Evolutionary conservation across 2,797 vertebrate species (phyloP).

Genomic region (Denticeps clupeoides): DNA sequence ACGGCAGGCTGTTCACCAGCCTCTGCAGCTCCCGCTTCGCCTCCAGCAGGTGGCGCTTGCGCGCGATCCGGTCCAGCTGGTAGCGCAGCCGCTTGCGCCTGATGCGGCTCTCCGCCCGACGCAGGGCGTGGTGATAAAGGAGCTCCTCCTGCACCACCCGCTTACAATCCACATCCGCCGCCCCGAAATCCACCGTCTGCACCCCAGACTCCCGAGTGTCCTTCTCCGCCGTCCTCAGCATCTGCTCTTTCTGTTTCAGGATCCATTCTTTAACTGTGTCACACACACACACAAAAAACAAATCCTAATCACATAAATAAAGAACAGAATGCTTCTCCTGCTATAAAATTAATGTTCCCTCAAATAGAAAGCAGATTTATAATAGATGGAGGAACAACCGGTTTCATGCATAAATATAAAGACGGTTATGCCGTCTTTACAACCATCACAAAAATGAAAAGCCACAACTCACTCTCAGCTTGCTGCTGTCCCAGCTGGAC

Average conservation of each 20-base stretch:
- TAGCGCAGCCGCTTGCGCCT: conserved; percentile 65
- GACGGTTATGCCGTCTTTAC: no score
- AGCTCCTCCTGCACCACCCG: conserved; percentile 69
- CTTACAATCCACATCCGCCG: conserved; percentile 54
- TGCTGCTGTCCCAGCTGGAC: conserved; percentile 61
- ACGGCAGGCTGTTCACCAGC: conserved; percentile 58
- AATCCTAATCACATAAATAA: not conserved
- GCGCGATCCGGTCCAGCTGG: conserved; percentile 74
- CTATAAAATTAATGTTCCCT: no score
- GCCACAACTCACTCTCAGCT: conserved; percentile 56
- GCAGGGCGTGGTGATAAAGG: conserved; percentile 59
- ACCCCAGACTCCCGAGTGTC: conserved; percentile 63
- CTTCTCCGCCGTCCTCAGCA: conserved; percentile 48
- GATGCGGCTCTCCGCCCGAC: conserved; percentile 62
- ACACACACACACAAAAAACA: not conserved
- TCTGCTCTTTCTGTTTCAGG: conserved; percentile 61
- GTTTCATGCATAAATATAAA: no score
- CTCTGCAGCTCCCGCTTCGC: conserved; percentile 73
- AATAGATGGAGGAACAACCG: no score
- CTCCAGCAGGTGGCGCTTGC: conserved; percentile 75
- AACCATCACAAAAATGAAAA: not conserved
- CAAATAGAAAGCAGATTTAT: no score
- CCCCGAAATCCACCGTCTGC: conserved; percentile 56
- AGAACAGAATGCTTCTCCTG: no score
- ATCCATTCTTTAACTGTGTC: conserved; percentile 78